phyloP scores from a whole-genome alignment of 2,888 invertebrate species.

The Diadromus collaris region DNA sequence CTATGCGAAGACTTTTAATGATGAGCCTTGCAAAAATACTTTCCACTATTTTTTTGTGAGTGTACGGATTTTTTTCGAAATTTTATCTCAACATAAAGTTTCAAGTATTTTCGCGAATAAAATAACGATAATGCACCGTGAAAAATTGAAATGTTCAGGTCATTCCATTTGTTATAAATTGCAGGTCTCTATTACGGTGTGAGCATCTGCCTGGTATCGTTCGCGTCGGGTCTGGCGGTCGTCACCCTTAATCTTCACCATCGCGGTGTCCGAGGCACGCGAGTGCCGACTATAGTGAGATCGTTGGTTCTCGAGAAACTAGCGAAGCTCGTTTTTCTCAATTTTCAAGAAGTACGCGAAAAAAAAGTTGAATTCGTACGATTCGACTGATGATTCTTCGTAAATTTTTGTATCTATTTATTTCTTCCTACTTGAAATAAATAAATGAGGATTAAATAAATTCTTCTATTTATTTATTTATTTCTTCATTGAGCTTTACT shows the following conservation, averaged over 20 bases:
- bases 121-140: too few species aligned
- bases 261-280: conserved; percentile 90
- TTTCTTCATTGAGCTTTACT: neutral
- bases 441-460: too few species aligned
- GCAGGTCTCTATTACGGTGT: conserved; percentile 91
- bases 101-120: too few species aligned
- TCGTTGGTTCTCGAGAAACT: conserved; percentile 88
- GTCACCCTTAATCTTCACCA: conserved; percentile 93
- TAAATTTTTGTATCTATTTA: neutral
- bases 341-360: conserved; percentile 82
- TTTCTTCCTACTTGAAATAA: too few species aligned
- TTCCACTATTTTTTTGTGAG: neutral
- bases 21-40: too few species aligned
- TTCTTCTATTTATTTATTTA: neutral
- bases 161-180: neutral
- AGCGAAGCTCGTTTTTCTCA: conserved; percentile 88
- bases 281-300: conserved; percentile 87
- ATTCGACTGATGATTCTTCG: neutral
- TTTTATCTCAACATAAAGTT: too few species aligned
- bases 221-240: conserved; percentile 90
- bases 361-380: conserved; percentile 42
- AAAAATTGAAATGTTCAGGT: neutral
- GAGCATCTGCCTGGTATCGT: conserved; percentile 90
- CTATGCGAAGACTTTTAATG: too few species aligned
- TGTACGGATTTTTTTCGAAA: too few species aligned